A percentile compares a stretch with the other conserved stretches of the same genome.
Conservation (phyloP, 2,888 invertebrate species). For the Drosophila fungiperda region DNA sequence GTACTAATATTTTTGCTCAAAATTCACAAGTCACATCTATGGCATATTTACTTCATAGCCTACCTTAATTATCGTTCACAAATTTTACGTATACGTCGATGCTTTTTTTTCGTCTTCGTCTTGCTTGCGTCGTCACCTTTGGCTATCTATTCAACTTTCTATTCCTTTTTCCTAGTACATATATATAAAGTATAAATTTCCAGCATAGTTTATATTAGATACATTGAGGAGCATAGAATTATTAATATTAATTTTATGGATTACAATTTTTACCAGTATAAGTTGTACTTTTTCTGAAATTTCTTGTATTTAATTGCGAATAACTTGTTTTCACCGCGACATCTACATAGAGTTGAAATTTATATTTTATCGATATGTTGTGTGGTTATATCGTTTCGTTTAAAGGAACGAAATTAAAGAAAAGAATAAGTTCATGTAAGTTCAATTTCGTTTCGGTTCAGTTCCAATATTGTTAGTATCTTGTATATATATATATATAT, state of each 20-base stretch:
- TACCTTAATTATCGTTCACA: slow-evolving; percentile 69
- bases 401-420: background rate
- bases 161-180: slow-evolving; percentile 25
- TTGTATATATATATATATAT: background rate
- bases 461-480: background rate
- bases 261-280: slow-evolving; percentile 12
- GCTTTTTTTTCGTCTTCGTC: slow-evolving; percentile 54
- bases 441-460: background rate
- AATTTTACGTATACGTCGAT: slow-evolving; percentile 68
- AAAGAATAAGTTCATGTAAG: background rate
- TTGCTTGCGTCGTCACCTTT: slow-evolving; percentile 77
- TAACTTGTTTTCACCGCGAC: slow-evolving; percentile 59
- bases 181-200: slow-evolving; percentile 13
- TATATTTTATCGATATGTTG: slow-evolving; percentile 37
- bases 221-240: background rate
- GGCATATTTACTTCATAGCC: slow-evolving; percentile 46
- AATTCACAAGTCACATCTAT: slow-evolving; percentile 12
- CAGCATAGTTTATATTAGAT: slow-evolving; percentile 11
- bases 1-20: slow-evolving; percentile 22
- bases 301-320: slow-evolving; percentile 53
- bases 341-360: slow-evolving; percentile 40
- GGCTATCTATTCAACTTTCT: slow-evolving; percentile 56
- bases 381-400: slow-evolving; percentile 7
- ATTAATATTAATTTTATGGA: slow-evolving; percentile 1
- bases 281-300: slow-evolving; percentile 45